Base-by-base conservation (phyloP, 2,113 vertebrate genomes). In the Esox niger region DNA sequence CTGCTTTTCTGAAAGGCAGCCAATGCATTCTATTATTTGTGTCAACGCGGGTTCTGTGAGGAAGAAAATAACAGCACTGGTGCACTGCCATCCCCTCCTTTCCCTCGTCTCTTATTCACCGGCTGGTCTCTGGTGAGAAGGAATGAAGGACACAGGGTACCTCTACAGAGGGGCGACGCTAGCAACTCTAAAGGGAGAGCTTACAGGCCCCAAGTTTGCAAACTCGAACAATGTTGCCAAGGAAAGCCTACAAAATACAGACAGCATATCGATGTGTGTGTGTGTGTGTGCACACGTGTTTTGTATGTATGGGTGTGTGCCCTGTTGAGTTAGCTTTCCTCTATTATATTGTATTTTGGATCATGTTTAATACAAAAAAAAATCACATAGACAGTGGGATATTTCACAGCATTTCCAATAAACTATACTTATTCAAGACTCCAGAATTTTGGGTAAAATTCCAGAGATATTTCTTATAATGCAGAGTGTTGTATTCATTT, bases 11-110 rank as follows among this genome's bases (percentile, higher is more conserved):
- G 79, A 84, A 72, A 75, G 76, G 57, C 76, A 80, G 86, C 85
- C 87, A 87, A 83, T 81, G 81, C 80, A 86, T 88, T 88, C 86
- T 80, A 81, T 88, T 88, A 89, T 90, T 87, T 86, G 85, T 86
- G 85, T 88, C 84, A 82, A 85, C 71, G 76, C 84, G 57, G 79
- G 68, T 81, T 87, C 80, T 80, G 86, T 75, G 84, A 82, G 85
- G 85, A 83, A 80, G 82, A 85, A 89, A 90, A 87, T 83, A 86
- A 85, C 75, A 76, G 81, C 30, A 62, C 77, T 89, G 88, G 87
- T 83, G 70, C 62, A 61, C 55, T 68, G 70, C 77, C 86, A 84
- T 75, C 27, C 70, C 11, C 69, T 9, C 61, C 29, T 64, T 30
- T 68, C 26, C 56, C n/a, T 35, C 25, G 31, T 72, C 73, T 21